Evolutionary conservation across 2,888 invertebrate genomes (phyloP), one percentile per base, ranked within the genome.

Genomic region (Neelides folsomi): DNA sequence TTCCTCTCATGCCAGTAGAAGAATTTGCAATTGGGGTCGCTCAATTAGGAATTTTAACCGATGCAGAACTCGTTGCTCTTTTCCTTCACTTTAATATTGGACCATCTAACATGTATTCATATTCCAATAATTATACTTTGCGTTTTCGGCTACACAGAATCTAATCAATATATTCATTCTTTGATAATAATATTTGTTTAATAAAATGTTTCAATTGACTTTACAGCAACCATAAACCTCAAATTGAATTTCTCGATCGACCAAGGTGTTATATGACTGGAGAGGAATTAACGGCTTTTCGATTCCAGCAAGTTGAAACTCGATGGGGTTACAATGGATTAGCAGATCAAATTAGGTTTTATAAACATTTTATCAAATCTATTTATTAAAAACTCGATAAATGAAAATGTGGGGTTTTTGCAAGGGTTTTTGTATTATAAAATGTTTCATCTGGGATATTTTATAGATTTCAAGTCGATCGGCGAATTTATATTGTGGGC

Each of bases 311-410:
- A 67, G 82, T 82, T 0, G 85, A 86, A 67, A 80, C 79, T 20
- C 74, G 85, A 52, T 87, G 87, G 87, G 86, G 86, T 0, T 87
- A 86, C 66, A 83, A 81, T 68, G 86, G 86, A 3, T 83, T 84
- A 0, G 81, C 83, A 47, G 87, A 87, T 69, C 73, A 85, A 62
- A 85, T 87, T 59, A 77, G 79, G 79, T 79, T 65, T 27, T n/a
- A n/a, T n/a, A n/a, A n/a, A n/a, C n/a, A n/a, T n/a, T n/a, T n/a
- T n/a, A n/a, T n/a, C n/a, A n/a, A n/a, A n/a, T n/a, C n/a, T n/a
- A n/a, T n/a, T n/a, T n/a, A n/a, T n/a, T n/a, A n/a, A n/a, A n/a
- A n/a, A n/a, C n/a, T n/a, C n/a, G n/a, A n/a, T n/a, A n/a, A n/a
- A n/a, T n/a, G n/a, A n/a, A n/a, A n/a, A n/a, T n/a, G n/a, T n/a